phyloP scores from a whole-genome alignment of 2,888 invertebrate genomes.

The Polydrusus pterygomalis region DNA sequence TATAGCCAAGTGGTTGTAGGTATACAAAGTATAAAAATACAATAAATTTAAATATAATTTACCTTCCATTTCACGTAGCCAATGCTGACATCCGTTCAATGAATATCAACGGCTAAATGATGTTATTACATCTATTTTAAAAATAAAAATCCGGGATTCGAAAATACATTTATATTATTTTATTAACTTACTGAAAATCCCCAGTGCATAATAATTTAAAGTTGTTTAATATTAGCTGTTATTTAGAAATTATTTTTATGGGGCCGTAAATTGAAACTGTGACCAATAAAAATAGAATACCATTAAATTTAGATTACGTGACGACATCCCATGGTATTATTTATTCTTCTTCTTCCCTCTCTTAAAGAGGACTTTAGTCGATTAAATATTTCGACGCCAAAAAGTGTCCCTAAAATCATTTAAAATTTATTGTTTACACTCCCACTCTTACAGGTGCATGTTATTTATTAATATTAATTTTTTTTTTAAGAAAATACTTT shows the following conservation, averaged over 20 bases:
- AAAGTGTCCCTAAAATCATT: too few relatives aligned
- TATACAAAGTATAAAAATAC: constrained; percentile 24
- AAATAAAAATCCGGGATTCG: neutral
- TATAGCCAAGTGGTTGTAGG: constrained; percentile 43
- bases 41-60: constrained; percentile 48
- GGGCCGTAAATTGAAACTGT: neutral
- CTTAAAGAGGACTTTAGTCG: too few relatives aligned
- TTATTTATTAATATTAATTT: too few relatives aligned
- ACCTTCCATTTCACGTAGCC: constrained; percentile 43
- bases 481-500: too few relatives aligned
- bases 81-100: constrained; percentile 40
- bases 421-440: too few relatives aligned
- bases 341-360: too few relatives aligned
- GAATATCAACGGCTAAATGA: constrained; percentile 36
- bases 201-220: constrained; percentile 12
- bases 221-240: neutral
- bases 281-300: neutral
- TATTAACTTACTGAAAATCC: neutral
- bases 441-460: too few relatives aligned
- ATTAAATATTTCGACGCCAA: too few relatives aligned
- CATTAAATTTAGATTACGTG: neutral
- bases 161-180: neutral
- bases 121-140: constrained; percentile 22
- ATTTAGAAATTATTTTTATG: neutral
- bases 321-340: too few relatives aligned